These are phyloP conservation scores for Drosophila mimica DNA, from an alignment of 2,888 invertebrate genomes.

Conservation along the genomic window DNA sequence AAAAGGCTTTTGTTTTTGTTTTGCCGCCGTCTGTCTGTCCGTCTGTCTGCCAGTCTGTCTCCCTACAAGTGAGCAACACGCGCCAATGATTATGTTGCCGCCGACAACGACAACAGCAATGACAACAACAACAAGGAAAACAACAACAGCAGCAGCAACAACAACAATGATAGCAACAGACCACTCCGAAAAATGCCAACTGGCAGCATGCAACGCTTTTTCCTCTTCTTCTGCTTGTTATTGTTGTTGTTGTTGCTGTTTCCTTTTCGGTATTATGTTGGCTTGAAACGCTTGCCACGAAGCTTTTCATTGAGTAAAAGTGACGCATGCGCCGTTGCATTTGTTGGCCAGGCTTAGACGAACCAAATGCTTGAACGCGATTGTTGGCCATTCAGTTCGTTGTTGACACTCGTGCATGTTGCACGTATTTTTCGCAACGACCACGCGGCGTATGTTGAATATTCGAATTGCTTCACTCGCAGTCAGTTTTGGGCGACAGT, in stretches of 20 bases:
- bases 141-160: slow-evolving; percentile 9
- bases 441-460: slow-evolving; percentile 60
- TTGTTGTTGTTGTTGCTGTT: neutral
- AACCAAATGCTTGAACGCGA: slow-evolving; percentile 11
- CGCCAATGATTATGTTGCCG: slow-evolving; percentile 78
- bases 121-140: slow-evolving; percentile 17
- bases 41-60: slow-evolving; percentile 41
- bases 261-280: slow-evolving; percentile 60
- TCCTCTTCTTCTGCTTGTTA: neutral
- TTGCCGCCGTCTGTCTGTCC: slow-evolving; percentile 18
- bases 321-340: slow-evolving; percentile 60
- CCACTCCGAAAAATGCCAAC: slow-evolving; percentile 58
- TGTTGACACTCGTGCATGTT: slow-evolving; percentile 68
- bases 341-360: slow-evolving; percentile 7
- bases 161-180: slow-evolving; percentile 25
- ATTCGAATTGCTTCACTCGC: slow-evolving; percentile 4
- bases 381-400: slow-evolving; percentile 61
- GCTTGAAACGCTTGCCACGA: slow-evolving; percentile 52
- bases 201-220: slow-evolving; percentile 28
- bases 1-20: slow-evolving; percentile 63
- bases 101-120: slow-evolving; percentile 57
- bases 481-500: slow-evolving; percentile 32
- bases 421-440: slow-evolving; percentile 35
- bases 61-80: slow-evolving; percentile 76
- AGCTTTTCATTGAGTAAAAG: slow-evolving; percentile 78